Evolutionary conservation across 2,888 invertebrate genomes (phyloP).

Genomic region (Troilus luridus): DNA sequence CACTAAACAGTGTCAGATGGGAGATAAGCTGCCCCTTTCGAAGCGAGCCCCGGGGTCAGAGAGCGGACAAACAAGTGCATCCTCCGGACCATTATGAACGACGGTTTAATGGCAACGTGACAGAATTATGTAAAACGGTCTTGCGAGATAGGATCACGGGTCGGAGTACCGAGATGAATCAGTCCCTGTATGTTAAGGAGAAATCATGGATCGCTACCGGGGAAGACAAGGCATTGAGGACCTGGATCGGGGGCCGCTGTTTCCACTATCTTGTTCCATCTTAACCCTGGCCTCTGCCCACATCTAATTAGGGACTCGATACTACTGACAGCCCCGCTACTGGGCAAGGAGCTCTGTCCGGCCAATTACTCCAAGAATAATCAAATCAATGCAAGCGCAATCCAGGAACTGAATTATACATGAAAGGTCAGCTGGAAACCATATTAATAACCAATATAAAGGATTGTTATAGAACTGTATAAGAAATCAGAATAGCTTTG

Average conservation of each 20-base stretch:
- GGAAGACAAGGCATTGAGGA: neutral
- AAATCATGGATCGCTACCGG: neutral
- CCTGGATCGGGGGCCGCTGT: neutral
- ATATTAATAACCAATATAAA: neutral
- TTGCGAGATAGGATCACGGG: neutral
- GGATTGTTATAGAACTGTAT: neutral
- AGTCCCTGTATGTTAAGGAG: neutral
- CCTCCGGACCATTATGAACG: neutral
- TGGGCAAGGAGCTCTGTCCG: neutral
- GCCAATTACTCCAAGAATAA: neutral
- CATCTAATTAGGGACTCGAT: neutral
- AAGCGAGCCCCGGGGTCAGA: constrained; percentile 1
- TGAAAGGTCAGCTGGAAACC: neutral
- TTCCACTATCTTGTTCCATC: neutral
- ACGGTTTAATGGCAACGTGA: constrained; percentile 18
- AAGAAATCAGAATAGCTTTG: too few species aligned
- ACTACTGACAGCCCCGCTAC: neutral
- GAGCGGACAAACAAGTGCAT: constrained; percentile 17
- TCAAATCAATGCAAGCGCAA: neutral
- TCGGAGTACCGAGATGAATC: constrained; percentile 9
- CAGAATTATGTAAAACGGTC: constrained; percentile 10
- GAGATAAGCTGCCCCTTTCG: neutral
- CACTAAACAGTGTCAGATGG: neutral
- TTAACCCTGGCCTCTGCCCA: neutral
- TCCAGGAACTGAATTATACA: neutral